Base-by-base conservation (phyloP, 1,140 invertebrate genomes). In the Drosophila tsacasi region DNA sequence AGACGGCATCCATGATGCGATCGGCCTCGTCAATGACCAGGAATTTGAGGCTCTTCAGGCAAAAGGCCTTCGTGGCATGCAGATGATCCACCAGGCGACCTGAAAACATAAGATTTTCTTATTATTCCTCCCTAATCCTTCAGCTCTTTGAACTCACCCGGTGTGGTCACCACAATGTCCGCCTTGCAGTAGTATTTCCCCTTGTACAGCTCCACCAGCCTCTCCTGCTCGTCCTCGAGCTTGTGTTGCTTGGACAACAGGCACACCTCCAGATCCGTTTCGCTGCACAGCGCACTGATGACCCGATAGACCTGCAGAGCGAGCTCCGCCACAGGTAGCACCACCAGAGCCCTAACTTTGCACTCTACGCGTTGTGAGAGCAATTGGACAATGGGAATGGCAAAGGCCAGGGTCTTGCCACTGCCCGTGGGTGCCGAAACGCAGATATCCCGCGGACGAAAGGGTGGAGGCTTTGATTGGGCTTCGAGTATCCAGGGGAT, bases 11-110 rank as follows among this genome's bases (percentile, higher is more conserved):
- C 93, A 98, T 96, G 72, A 98, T 96, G 76, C 97, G 94, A 94
- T 99, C 99, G 13, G 98, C 98, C 94, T 99, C 98, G 93, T 99
- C 99, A 60, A 99, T 97, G 2, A 99, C 96, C 55, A 99, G 93
- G 94, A 97, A 99, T 91, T 96, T 94, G 0, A 99, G 94, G 81
- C 95, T 92, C 78, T 95, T 94, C 17, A 99, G 93, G 75, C 95
- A 95, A 93, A 99, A 98, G n/a, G 97, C 98, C 83, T 95, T 93
- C 2, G 98, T 99, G 63, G 95, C 95, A 93, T 96, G 95, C 61
- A 99, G 94, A 93, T 99, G 98, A 93, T 99, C 98, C 9, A 99
- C 96, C 32, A 99, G 93, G 75, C 98, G 95, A 35, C 98, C 98
- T 71, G 0, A 23, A 63, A 17, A 1, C 0, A 15, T 1, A 10